A percentile compares a stretch with the other conserved stretches of the same genome.
phyloP scores from a whole-genome alignment of 1,140 invertebrate species.

The Muscidifurax raptorellus region DNA sequence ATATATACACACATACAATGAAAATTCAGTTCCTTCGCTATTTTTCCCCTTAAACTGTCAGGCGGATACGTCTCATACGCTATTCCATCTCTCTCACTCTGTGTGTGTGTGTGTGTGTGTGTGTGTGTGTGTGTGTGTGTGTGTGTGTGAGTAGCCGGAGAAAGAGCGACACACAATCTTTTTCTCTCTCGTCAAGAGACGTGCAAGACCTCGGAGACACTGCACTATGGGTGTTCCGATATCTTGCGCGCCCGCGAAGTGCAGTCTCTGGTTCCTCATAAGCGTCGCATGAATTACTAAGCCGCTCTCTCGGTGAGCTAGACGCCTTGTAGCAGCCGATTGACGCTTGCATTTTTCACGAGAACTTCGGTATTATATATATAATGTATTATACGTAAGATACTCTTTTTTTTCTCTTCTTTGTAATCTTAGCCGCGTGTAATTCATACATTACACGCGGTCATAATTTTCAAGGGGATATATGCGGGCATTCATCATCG shows the following conservation, averaged over 20 bases:
- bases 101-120: no score
- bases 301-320: slow-evolving; percentile 4
- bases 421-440: no score
- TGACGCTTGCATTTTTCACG: slow-evolving; percentile 6
- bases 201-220: neutral
- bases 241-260: neutral
- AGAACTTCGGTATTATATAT: neutral
- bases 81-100: neutral
- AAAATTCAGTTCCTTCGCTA: neutral
- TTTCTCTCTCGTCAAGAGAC: neutral
- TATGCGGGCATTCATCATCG: neutral
- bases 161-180: neutral
- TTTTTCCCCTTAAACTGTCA: neutral
- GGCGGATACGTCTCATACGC: neutral
- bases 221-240: neutral
- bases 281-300: slow-evolving; percentile 65
- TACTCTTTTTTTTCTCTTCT: no score
- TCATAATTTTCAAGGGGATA: neutral
- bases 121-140: no score
- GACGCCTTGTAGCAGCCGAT: neutral
- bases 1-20: neutral
- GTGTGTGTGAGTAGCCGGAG: no score
- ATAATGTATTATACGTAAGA: neutral
- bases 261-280: slow-evolving; percentile 53
- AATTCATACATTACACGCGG: neutral